Evolutionary conservation across 2,888 invertebrate genomes (phyloP).

Genomic region (Drosophila percnosoma): DNA sequence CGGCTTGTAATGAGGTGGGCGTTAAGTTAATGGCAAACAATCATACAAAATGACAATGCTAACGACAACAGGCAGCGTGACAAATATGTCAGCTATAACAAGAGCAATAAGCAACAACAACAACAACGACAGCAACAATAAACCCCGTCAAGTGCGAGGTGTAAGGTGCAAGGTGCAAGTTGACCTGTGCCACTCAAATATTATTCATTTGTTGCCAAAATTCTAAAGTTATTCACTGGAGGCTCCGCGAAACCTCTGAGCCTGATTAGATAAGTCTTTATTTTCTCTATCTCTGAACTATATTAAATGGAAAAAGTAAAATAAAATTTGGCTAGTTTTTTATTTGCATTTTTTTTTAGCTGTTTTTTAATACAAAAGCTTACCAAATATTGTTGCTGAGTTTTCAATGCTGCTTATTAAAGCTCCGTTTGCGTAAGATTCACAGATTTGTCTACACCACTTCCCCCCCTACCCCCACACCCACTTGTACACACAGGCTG

Average conservation of each 20-base stretch:
- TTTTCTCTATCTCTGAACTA: neutral
- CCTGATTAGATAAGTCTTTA: neutral
- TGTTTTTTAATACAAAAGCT: neutral
- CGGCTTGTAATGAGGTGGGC: neutral
- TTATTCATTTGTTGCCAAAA: neutral
- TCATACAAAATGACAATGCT: constrained; percentile 55
- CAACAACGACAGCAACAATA: neutral
- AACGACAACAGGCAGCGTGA: constrained; percentile 52
- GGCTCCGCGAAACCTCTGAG: no score
- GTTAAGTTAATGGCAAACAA: constrained; percentile 39
- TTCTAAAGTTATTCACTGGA: neutral
- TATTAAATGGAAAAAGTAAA: neutral
- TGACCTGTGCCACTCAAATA: neutral
- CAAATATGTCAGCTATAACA: constrained; percentile 59
- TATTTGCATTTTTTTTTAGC: neutral
- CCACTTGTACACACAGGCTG: neutral
- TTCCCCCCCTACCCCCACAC: neutral
- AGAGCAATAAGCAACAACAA: constrained; percentile 25
- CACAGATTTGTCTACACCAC: constrained; percentile 38
- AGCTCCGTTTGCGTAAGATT: constrained; percentile 28
- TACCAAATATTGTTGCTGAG: constrained; percentile 13
- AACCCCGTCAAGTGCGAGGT: neutral
- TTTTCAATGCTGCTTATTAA: constrained; percentile 27
- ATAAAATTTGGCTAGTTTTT: neutral
- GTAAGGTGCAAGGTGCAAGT: neutral